Conservation (phyloP, 2,888 invertebrate species). For the Apotomis turbidana region DNA sequence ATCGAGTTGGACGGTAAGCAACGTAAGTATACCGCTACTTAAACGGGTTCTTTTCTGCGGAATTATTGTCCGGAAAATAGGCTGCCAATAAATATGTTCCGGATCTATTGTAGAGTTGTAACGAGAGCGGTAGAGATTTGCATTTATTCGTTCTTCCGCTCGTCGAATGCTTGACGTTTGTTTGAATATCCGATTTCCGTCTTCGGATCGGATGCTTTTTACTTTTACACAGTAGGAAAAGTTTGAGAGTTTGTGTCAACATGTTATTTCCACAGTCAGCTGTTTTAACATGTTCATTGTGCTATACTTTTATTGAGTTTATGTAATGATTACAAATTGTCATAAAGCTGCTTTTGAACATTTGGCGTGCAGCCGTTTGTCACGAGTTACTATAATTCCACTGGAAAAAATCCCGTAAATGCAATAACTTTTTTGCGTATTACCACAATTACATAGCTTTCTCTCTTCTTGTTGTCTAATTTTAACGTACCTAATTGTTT, state of each 20-base stretch:
- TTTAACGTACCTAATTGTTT: too few species aligned
- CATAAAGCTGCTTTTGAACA: background rate
- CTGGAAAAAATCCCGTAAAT: too few species aligned
- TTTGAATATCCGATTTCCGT: conserved; percentile 73
- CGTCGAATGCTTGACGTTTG: conserved; percentile 63
- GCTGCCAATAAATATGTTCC: conserved; percentile 39
- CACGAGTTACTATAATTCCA: too few species aligned
- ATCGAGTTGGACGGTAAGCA: conserved; percentile 54
- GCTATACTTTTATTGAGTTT: too few species aligned
- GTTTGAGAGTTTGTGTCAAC: conserved; percentile 33
- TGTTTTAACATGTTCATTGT: background rate
- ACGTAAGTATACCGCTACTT: conserved; percentile 42
- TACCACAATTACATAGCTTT: too few species aligned
- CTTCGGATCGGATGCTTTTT: conserved; percentile 54
- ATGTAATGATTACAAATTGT: too few species aligned
- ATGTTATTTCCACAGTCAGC: background rate
- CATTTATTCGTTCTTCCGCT: conserved; percentile 62
- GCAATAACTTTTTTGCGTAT: too few species aligned
- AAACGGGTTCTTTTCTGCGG: conserved; percentile 27
- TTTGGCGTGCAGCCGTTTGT: too few species aligned
- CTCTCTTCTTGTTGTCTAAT: too few species aligned
- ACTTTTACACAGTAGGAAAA: conserved; percentile 41
- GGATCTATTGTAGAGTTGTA: conserved; percentile 51
- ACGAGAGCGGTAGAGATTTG: conserved; percentile 55
- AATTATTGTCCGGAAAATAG: conserved; percentile 33